Conservation (phyloP, 1,140 invertebrate species). For the Drosophila sp. region DNA sequence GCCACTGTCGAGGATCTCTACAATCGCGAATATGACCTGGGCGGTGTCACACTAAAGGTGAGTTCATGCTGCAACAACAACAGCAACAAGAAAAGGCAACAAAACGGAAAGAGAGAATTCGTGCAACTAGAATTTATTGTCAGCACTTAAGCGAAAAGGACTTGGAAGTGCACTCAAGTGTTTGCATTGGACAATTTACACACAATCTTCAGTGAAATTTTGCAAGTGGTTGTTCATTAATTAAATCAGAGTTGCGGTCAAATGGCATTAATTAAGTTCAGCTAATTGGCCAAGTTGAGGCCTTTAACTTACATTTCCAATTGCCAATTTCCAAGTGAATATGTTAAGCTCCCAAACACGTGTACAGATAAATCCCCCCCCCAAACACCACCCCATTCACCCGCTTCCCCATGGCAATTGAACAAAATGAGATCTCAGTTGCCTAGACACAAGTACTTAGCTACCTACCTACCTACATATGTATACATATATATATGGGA, state of each 20-base stretch:
- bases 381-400: background rate
- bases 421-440: slow-evolving; percentile 16
- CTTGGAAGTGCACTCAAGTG: slow-evolving; percentile 8
- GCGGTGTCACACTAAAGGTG: slow-evolving; percentile 88
- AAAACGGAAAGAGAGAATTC: background rate
- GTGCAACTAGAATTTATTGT: slow-evolving; percentile 1
- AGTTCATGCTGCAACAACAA: slow-evolving; percentile 34
- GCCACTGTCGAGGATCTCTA: slow-evolving; percentile 96
- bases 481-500: slow-evolving; percentile 2
- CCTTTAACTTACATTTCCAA: slow-evolving; percentile 9
- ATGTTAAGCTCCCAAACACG: slow-evolving; percentile 40
- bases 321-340: slow-evolving; percentile 5
- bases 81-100: background rate
- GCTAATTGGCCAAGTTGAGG: slow-evolving; percentile 45
- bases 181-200: slow-evolving; percentile 25
- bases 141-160: background rate
- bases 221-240: slow-evolving; percentile 44
- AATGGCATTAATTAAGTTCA: slow-evolving; percentile 41
- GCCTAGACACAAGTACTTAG: slow-evolving; percentile 15
- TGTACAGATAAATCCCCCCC: background rate
- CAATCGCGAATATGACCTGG: slow-evolving; percentile 92
- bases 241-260: slow-evolving; percentile 55
- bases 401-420: slow-evolving; percentile 29
- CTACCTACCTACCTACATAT: slow-evolving; percentile 4
- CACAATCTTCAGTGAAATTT: slow-evolving; percentile 25